These are phyloP conservation scores for Bergia sp. DNA, from an alignment of 92 coral and sea anemone genomes.

Conservation along the genomic window DNA sequence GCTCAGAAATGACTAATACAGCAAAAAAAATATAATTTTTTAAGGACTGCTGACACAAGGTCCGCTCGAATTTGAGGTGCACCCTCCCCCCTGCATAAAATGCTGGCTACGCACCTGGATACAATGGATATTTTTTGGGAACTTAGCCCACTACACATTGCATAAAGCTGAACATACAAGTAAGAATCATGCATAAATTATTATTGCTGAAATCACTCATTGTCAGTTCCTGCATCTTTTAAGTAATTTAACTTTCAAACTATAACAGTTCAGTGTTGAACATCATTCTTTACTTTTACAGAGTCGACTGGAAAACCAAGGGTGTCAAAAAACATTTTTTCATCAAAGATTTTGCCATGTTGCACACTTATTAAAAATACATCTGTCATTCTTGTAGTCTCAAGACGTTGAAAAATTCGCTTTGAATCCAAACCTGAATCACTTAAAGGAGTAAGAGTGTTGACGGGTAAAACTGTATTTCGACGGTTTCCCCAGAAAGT, in stretches of 20 bases:
- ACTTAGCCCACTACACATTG: too few relatives aligned
- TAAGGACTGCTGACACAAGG: too few relatives aligned
- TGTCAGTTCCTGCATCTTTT: background rate
- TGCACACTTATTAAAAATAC: constrained; percentile 67
- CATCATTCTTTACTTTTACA: background rate
- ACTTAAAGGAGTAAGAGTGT: constrained; percentile 58
- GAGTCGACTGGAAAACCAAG: constrained; percentile 53
- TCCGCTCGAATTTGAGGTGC: too few relatives aligned
- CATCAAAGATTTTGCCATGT: constrained; percentile 69
- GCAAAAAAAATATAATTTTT: too few relatives aligned
- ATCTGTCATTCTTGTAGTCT: constrained; percentile 49
- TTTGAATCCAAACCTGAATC: constrained; percentile 73
- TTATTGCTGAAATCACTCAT: too few relatives aligned
- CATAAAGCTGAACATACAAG: too few relatives aligned
- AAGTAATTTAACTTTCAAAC: background rate
- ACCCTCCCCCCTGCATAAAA: too few relatives aligned
- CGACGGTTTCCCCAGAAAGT: constrained; percentile 91
- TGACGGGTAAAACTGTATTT: constrained; percentile 51
- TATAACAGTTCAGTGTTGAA: constrained; percentile 4
- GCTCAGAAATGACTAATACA: too few relatives aligned
- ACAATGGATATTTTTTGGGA: too few relatives aligned
- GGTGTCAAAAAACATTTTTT: constrained; percentile 42
- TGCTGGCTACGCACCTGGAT: too few relatives aligned
- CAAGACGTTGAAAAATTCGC: constrained; percentile 73
- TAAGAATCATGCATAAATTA: background rate